Conservation (phyloP, 2,797 vertebrate genomes). For the Trachops cirrhosus region DNA sequence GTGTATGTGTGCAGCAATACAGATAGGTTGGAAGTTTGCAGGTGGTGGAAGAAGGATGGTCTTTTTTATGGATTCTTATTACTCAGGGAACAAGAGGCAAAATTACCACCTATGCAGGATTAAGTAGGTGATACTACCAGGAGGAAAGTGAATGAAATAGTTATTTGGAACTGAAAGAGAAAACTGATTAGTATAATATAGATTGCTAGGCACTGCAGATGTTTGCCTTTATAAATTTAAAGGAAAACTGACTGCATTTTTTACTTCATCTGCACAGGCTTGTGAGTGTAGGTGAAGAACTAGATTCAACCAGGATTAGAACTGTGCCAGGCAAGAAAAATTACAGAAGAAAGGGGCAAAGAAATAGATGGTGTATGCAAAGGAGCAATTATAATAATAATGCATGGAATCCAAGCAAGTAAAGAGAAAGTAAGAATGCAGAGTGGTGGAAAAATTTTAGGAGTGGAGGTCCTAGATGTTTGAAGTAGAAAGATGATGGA, state of each 20-base stretch:
- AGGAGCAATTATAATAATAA: background rate
- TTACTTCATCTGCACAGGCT: background rate
- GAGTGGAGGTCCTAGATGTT: background rate
- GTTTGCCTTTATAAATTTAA: background rate
- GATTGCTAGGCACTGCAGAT: background rate
- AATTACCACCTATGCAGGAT: background rate
- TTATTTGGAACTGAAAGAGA: background rate
- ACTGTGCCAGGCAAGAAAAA: background rate
- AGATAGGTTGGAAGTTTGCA: background rate
- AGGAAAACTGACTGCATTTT: background rate
- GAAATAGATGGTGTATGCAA: background rate
- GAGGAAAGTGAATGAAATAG: background rate
- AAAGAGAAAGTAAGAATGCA: background rate
- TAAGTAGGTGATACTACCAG: background rate
- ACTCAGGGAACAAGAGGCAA: background rate
- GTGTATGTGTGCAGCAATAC: accelerated
- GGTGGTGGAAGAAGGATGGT: background rate
- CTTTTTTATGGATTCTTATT: background rate
- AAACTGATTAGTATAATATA: background rate
- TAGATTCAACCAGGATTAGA: background rate
- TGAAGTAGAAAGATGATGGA: background rate
- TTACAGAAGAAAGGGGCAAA: background rate
- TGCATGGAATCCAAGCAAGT: background rate
- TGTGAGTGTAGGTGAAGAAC: background rate
- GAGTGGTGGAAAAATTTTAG: background rate